Base-by-base conservation (phyloP, 2,797 vertebrate genomes). In the Parambassis ranga region DNA sequence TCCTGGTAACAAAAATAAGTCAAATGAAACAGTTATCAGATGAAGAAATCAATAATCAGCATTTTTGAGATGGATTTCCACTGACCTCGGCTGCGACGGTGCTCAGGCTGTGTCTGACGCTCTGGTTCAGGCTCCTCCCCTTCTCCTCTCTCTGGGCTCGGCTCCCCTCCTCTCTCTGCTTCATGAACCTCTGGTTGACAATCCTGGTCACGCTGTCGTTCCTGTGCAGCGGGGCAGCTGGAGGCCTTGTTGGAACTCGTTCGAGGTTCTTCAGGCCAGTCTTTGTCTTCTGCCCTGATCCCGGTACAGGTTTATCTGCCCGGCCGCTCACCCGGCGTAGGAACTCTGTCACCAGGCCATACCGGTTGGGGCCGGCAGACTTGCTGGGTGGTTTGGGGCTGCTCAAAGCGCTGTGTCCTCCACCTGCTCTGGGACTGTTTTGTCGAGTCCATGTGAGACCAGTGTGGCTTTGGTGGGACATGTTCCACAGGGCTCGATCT, bases 311-410 rank as follows among this genome's bases (percentile, higher is more conserved):
- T 88, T 94, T 89, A 37, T 90, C 95, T 0, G 90, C 91, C 8
- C 96, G 92, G 46, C 96, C 95, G 0, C 97, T 98, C 49, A 98
- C 96, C 0, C 95, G 94, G 26, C 95, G 95, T 56, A 99, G 94
- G 89, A 99, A 98, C 84, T 98, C 98, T 19, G 98, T 95, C 49
- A 99, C 95, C 0, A 99, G 87, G 36, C 97, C 96, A 0, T 95
- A 97, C 19, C 95, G 95, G 64, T 91, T 87, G 31, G 66, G 10
- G 4, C 78, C 82, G 2, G 74, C 62, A 4, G 81, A 41, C 59
- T 89, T 92, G 70, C 90, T 88, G 39, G 93, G 92, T 11, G 94
- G 82, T 23, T 95, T 97, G 0, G 91, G 79, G 0, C 64, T 23
- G 44, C 33, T 71, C 11, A 31, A 26, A 22, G 83, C n/a, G 33